A percentile compares a stretch with the other conserved stretches of the same genome.
These are phyloP conservation scores for Buceros bicornis DNA, from an alignment of 2,797 vertebrate species.

Conservation along the genomic window DNA sequence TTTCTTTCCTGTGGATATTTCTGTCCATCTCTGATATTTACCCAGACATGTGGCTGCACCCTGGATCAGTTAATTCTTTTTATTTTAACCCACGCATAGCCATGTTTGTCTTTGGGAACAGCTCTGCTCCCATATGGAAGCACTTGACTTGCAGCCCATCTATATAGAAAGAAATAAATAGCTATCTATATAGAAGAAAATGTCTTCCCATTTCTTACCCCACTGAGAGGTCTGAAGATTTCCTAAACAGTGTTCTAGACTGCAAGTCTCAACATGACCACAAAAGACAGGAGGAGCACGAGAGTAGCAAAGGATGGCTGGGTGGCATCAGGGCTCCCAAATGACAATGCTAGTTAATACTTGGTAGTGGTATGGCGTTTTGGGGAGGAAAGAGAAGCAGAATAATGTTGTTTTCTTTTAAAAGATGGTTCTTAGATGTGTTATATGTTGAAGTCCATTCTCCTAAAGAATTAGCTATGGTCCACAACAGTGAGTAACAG, in stretches of 20 bases:
- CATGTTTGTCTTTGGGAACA: neutral
- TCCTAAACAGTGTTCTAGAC: neutral
- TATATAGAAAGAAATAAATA: too few relatives aligned
- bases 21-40: neutral
- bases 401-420: neutral
- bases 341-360: neutral
- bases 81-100: neutral
- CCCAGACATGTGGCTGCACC: fast-evolving
- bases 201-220: neutral
- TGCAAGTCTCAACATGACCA: neutral
- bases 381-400: neutral
- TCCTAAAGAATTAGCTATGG: neutral
- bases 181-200: neutral
- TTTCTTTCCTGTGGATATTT: neutral
- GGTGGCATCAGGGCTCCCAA: neutral
- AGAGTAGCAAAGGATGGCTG: neutral
- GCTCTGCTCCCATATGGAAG: neutral
- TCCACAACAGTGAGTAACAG: neutral
- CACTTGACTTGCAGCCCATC: too few relatives aligned
- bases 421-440: neutral
- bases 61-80: neutral
- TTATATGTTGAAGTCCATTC: neutral
- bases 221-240: neutral
- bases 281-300: neutral
- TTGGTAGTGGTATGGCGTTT: neutral